Evolutionary conservation across 2,113 vertebrate genomes (phyloP).

Genomic region (Procavia capensis): DNA sequence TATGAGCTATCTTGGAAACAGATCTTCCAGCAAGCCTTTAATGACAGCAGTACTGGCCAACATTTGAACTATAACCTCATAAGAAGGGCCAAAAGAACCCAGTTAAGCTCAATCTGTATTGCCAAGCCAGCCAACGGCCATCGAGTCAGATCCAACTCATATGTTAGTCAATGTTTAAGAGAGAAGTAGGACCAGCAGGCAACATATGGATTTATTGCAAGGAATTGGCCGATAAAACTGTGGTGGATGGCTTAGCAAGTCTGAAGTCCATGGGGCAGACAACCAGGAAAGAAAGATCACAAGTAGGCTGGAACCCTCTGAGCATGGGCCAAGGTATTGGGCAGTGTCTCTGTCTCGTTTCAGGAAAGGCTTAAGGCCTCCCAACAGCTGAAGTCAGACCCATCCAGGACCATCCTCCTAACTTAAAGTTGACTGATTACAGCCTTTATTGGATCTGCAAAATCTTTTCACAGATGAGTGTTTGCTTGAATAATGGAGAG

Average conservation of each 20-base stretch:
- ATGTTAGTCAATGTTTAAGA: background rate
- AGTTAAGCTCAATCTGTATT: background rate
- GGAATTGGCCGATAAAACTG: background rate
- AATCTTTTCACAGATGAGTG: background rate
- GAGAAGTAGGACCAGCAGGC: background rate
- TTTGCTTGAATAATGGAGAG: background rate
- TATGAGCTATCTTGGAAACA: background rate
- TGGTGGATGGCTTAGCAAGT: background rate
- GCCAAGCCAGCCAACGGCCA: no score
- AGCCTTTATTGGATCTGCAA: background rate
- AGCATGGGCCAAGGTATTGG: background rate
- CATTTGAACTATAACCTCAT: background rate
- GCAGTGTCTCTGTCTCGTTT: background rate
- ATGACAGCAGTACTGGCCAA: background rate
- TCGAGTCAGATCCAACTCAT: no score
- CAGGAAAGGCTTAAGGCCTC: background rate
- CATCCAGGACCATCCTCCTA: background rate
- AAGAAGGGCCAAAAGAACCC: background rate
- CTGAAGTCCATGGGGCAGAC: background rate
- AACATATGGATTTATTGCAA: background rate
- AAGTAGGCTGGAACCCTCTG: background rate
- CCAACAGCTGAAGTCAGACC: background rate
- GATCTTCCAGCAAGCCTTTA: background rate
- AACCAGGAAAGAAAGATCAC: background rate
- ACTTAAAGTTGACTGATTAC: background rate